Evolutionary conservation across 1,140 invertebrate genomes (phyloP).

Genomic region (Papilio aristodemus): DNA sequence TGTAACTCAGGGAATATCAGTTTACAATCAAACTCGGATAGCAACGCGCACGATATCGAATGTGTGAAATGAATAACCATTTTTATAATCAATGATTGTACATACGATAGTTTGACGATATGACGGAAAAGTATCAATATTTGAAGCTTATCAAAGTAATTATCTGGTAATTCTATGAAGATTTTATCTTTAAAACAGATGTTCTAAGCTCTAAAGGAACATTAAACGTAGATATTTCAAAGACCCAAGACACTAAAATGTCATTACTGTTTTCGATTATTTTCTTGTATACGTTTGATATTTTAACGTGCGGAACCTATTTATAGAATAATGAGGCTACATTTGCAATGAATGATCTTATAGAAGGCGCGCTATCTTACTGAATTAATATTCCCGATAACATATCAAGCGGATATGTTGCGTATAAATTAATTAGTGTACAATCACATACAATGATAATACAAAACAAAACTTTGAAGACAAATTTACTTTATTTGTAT

Average conservation of each 20-base stretch:
- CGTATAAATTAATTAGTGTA: not conserved
- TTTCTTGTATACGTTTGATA: not conserved
- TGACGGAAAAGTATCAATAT: not conserved
- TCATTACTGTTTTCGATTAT: not conserved
- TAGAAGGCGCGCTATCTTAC: not conserved
- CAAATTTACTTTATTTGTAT: too few relatives aligned
- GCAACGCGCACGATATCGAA: not conserved
- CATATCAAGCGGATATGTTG: not conserved
- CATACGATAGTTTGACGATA: not conserved
- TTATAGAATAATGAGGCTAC: not conserved
- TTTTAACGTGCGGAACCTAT: not conserved
- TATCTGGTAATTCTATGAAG: too few relatives aligned
- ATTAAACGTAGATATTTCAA: too few relatives aligned
- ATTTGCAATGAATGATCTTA: constrained; percentile 1
- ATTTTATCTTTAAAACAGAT: too few relatives aligned
- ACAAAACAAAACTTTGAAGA: too few relatives aligned
- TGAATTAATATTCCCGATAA: not conserved
- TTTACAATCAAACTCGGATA: not conserved
- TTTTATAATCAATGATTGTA: not conserved
- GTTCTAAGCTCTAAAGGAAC: too few relatives aligned
- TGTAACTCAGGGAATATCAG: not conserved
- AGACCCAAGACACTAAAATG: too few relatives aligned
- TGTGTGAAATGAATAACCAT: not conserved
- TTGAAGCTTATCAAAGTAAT: not conserved
- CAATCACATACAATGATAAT: too few relatives aligned